phyloP scores from a whole-genome alignment of 2,888 invertebrate genomes.

The Sesamia inferens region DNA sequence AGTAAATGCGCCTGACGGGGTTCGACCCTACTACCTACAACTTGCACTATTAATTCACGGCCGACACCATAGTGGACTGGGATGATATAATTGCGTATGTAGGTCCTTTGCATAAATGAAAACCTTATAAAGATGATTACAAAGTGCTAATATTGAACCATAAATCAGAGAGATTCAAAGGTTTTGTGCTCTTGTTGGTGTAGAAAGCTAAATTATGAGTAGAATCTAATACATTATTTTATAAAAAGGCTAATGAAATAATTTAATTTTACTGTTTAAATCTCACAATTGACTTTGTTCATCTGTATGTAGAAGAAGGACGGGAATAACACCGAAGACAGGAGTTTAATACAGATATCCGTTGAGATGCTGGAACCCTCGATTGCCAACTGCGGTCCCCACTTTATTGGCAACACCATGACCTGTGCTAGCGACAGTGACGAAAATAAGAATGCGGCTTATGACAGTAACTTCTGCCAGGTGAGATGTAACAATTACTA shows the following conservation, averaged over 20 bases:
- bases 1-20: too few relatives aligned
- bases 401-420: conserved; percentile 76
- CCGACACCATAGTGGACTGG: too few relatives aligned
- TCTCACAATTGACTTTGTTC: neutral
- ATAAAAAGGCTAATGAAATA: too few relatives aligned
- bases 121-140: neutral
- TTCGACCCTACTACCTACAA: too few relatives aligned
- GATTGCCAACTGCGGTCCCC: conserved; percentile 73
- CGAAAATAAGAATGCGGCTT: conserved; percentile 66
- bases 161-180: neutral
- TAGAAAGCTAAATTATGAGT: neutral
- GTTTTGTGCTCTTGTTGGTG: neutral
- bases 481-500: conserved; percentile 64
- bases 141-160: neutral
- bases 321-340: conserved; percentile 72
- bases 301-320: conserved; percentile 62
- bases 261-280: neutral
- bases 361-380: conserved; percentile 75
- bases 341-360: conserved; percentile 70
- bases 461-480: conserved; percentile 75
- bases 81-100: neutral
- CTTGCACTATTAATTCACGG: too few relatives aligned
- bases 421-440: conserved; percentile 74
- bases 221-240: neutral
- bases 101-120: neutral